Percentiles rank a stretch among this genome's conserved stretches.
phyloP scores from a whole-genome alignment of 2,797 vertebrate genomes.

The Poeciliopsis presidionis region DNA sequence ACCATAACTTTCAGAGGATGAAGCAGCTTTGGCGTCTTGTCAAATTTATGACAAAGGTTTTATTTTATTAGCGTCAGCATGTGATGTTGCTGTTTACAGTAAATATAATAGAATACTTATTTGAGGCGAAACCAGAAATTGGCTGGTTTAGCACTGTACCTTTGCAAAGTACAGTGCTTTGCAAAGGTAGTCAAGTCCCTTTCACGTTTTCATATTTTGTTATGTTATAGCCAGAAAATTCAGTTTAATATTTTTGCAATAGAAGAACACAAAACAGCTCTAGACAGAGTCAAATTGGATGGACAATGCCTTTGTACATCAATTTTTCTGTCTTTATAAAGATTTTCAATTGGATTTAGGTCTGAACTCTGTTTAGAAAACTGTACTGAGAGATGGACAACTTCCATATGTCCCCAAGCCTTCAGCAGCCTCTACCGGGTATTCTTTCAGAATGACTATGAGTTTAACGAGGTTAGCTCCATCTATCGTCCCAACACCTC shows the following conservation, averaged over 20 bases:
- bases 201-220: not conserved
- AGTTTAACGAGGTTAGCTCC: not conserved
- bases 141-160: not conserved
- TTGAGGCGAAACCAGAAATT: not conserved
- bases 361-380: not conserved
- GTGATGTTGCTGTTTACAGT: not conserved
- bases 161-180: not conserved
- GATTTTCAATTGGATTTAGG: not conserved
- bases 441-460: not conserved
- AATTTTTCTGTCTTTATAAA: not conserved
- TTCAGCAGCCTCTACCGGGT: not conserved
- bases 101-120: not conserved
- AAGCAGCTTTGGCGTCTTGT: not conserved
- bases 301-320: not conserved
- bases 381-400: not conserved
- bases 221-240: not conserved
- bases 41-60: not conserved
- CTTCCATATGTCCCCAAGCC: not conserved
- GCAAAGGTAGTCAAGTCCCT: not conserved
- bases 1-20: slow-evolving; percentile 22
- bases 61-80: slow-evolving; percentile 4
- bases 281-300: not conserved
- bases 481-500: not conserved
- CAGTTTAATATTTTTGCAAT: not conserved
- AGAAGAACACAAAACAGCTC: not conserved